phyloP scores from a whole-genome alignment of 2,888 invertebrate species.

The Calameuta filiformis region DNA sequence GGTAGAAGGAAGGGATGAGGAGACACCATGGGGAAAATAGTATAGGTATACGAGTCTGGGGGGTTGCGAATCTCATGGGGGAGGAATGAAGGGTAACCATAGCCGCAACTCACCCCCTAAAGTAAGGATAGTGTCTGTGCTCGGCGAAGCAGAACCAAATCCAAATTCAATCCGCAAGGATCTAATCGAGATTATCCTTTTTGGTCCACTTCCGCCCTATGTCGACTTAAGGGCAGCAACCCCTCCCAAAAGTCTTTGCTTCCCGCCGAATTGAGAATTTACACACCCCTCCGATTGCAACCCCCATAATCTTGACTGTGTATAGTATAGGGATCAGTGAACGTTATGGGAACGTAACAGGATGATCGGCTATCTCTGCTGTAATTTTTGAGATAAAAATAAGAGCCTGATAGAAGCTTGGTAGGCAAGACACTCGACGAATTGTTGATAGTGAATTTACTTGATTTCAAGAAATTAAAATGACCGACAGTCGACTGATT shows the following conservation, averaged over 20 bases:
- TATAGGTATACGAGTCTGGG: not conserved
- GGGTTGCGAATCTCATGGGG: not conserved
- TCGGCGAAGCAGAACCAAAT: constrained; percentile 18
- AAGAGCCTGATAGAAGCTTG: not conserved
- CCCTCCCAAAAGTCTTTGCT: not conserved
- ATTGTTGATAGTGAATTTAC: not conserved
- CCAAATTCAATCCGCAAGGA: constrained; percentile 39
- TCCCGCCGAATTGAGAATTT: not conserved
- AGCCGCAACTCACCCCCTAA: not conserved
- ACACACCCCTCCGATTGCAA: not conserved
- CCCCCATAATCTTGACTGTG: not conserved
- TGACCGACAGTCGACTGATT: not conserved
- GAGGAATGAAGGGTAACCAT: not conserved
- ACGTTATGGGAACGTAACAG: not conserved
- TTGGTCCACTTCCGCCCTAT: constrained; percentile 36
- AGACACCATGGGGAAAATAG: not conserved
- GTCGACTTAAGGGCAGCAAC: not conserved
- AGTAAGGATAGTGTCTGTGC: constrained; percentile 6
- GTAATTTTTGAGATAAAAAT: not conserved
- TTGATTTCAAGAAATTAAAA: not conserved
- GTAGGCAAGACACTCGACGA: not conserved
- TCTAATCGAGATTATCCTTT: constrained; percentile 47
- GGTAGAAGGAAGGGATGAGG: not conserved
- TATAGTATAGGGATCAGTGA: not conserved
- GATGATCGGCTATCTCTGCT: not conserved